A percentile compares a stretch with the other conserved stretches of the same genome.
These are phyloP conservation scores for Melanocharis versteri DNA, from an alignment of 2,113 vertebrate genomes.

Conservation along the genomic window DNA sequence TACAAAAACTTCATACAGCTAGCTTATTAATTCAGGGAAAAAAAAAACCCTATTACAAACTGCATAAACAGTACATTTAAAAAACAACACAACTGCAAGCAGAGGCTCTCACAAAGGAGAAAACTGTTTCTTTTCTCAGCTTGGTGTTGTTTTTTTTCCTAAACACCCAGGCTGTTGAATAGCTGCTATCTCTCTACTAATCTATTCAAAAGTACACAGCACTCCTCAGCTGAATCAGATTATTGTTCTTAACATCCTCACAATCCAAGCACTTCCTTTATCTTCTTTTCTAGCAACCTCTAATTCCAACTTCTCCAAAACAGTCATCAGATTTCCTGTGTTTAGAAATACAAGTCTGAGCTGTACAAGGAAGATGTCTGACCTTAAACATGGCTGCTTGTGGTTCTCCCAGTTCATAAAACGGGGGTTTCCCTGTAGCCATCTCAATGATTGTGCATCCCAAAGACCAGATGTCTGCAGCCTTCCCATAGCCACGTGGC, in stretches of 20 bases:
- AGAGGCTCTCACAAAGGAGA: neutral
- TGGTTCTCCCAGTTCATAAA: constrained; percentile 96
- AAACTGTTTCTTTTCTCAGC: neutral
- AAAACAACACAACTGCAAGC: accelerated
- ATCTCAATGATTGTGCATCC: constrained; percentile 99
- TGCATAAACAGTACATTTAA: neutral
- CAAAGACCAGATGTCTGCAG: constrained; percentile 97
- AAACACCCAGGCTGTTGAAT: neutral
- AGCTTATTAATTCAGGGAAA: neutral
- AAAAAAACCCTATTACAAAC: neutral
- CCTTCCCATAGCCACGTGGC: constrained; percentile 94
- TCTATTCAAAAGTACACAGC: neutral
- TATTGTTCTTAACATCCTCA: neutral
- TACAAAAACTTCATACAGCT: neutral
- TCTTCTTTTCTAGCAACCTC: neutral
- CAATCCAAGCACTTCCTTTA: neutral
- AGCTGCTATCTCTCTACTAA: neutral
- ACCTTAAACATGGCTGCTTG: constrained; percentile 99
- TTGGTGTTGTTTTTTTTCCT: neutral
- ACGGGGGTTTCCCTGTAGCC: constrained; percentile 96
- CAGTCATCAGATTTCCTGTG: neutral
- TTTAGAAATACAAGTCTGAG: neutral
- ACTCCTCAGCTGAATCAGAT: neutral
- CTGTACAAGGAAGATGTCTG: neutral
- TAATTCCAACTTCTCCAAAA: neutral